Conservation (phyloP, 1,140 invertebrate genomes). For the Scaptomyza montana region DNA sequence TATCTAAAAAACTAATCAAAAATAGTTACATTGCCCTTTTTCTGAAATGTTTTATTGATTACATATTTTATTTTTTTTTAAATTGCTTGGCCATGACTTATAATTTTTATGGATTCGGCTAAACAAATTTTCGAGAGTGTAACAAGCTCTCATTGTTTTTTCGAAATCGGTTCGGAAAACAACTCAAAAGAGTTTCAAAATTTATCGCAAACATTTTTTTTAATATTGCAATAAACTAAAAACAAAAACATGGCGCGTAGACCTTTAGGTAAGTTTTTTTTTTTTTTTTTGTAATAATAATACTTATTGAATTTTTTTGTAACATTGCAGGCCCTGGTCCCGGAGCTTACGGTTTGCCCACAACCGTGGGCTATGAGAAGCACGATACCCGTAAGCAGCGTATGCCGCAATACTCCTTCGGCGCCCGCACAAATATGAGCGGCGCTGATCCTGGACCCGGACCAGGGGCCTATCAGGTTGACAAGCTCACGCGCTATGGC, state of each 20-base stretch:
- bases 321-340: slow-evolving; percentile 86
- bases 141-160: slow-evolving; percentile 28
- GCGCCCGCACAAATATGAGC: slow-evolving; percentile 63
- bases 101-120: slow-evolving; percentile 1
- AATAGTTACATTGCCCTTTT: neutral
- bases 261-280: slow-evolving; percentile 55
- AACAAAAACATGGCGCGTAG: slow-evolving; percentile 44
- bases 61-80: neutral
- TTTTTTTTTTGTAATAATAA: no score
- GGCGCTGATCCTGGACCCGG: slow-evolving; percentile 59
- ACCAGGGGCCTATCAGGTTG: slow-evolving; percentile 70
- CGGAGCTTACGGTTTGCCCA: slow-evolving; percentile 86
- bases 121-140: neutral
- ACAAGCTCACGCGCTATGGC: slow-evolving; percentile 72
- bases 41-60: neutral
- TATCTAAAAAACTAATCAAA: slow-evolving; percentile 23
- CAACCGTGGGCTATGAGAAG: slow-evolving; percentile 85
- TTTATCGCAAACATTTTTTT: slow-evolving; percentile 36
- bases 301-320: neutral
- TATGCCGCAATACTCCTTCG: slow-evolving; percentile 86
- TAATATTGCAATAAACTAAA: slow-evolving; percentile 65
- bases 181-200: slow-evolving; percentile 63
- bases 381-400: slow-evolving; percentile 86
- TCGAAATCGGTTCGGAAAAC: slow-evolving; percentile 43
- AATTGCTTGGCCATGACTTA: slow-evolving; percentile 26